A percentile compares a stretch with the other conserved stretches of the same genome.
Conservation (phyloP, 2,888 invertebrate genomes). For the Nemurella pictetii region DNA sequence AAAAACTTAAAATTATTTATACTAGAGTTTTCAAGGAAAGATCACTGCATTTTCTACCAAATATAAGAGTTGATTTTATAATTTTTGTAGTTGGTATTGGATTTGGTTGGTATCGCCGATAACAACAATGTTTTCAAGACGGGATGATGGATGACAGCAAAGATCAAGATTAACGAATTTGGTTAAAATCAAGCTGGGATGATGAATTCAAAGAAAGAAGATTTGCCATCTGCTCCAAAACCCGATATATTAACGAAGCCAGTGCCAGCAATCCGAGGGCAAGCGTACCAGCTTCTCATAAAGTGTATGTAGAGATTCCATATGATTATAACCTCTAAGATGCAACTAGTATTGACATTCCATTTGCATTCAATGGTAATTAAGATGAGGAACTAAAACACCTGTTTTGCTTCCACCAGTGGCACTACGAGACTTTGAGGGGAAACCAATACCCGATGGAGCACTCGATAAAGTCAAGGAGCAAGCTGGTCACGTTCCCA, state of each 20-base stretch:
- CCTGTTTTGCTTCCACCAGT: conserved; percentile 10
- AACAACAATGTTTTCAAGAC: background rate
- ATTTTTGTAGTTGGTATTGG: background rate
- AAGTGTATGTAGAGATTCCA: background rate
- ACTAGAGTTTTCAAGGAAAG: too few species aligned
- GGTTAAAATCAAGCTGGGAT: too few species aligned
- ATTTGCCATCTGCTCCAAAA: background rate
- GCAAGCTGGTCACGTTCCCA: conserved; percentile 35
- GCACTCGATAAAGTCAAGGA: conserved; percentile 30
- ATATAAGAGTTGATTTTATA: background rate
- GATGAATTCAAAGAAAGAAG: background rate
- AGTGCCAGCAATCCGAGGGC: background rate
- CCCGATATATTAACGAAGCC: background rate
- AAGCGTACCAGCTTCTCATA: background rate
- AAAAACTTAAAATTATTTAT: too few species aligned
- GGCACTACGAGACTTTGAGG: conserved; percentile 29
- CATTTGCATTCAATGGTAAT: too few species aligned
- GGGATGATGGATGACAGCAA: background rate
- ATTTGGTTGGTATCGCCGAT: background rate
- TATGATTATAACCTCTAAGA: background rate
- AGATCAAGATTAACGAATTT: too few species aligned
- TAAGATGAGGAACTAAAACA: too few species aligned
- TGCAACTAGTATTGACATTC: background rate
- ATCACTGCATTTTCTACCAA: too few species aligned
- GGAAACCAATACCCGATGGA: conserved; percentile 33